Evolutionary conservation across 2,888 invertebrate genomes (phyloP), one percentile per base, ranked within the genome.

Genomic region (Shargacucullia verbasci): DNA sequence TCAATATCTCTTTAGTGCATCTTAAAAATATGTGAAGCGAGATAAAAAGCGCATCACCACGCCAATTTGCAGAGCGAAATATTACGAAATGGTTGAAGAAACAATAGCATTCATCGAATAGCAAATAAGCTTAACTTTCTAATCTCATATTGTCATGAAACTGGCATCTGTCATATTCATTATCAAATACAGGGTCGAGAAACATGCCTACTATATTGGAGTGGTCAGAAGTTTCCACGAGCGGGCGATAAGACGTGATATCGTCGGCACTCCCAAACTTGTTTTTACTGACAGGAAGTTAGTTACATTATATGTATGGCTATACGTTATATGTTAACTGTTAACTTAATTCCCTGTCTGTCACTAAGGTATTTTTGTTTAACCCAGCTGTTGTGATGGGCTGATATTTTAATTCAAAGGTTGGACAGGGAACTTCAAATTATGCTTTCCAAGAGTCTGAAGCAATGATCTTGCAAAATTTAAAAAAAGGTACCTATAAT

Each of bases 151-250:
- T 70, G 57, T 70, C 52, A 66, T 35, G 59, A 65, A 55, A 54
- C 49, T 49, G 67, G 55, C 64, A 73, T 61, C 59, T 73, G 68
- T 71, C 66, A 63, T 76, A 68, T 69, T 77, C 71, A 76, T 79
- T 72, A 67, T 78, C 77, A 73, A 70, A 64, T 45, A 64, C 58
- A 70, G 67, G 70, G 70, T 71, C 70, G 68, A 69, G 69, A 69
- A 76, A 70, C 67, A 57, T 62, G 67, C 54, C 54, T 59, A 70
- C 58, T 73, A 57, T 69, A 67, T 73, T 79, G 57, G 58, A 83
- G 80, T 82, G 84, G 81, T 81, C 86, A 87, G 79, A 90, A 88
- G 84, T 89, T 90, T 91, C 90, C 91, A 88, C 73, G 55, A 85
- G 82, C 82, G 60, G 60, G 80, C 80, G 90, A 91, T 89, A 85